Evolutionary conservation across 37 sponge, comb jelly and placozoan species (phyloP), one percentile per base, ranked within the genome.

Genomic region (Geodia barretti): DNA sequence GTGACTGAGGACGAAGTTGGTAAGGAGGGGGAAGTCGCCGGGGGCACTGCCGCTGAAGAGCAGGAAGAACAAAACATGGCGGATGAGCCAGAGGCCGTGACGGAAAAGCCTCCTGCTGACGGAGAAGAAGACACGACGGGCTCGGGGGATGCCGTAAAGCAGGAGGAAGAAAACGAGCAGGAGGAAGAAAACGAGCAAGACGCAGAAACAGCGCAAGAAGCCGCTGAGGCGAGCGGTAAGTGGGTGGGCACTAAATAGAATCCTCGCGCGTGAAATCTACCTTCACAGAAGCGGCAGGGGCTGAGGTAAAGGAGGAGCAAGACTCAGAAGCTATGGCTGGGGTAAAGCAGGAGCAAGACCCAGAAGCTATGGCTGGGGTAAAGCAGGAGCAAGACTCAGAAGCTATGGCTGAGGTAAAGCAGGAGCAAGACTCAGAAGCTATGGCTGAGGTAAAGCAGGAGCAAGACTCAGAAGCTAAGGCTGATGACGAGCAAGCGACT

Each of bases 171-270:
- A 39, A 19, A 60, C 32, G 24, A 60, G 81, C 24, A 68, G 26
- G 25, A 64, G 65, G 41, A 62, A 39, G 66, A 4, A 34, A 40
- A 26, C 20, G 79, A 39, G 39, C 69, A 68, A 17, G 36, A 29
- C 11, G 21, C 32, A 25, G 37, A 39, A 7, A 23, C 26, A 19
- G 54, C 34, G 47, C 47, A 74, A 43, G 74, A 64, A 23, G 20
- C 25, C n/a, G n/a, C n/a, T n/a, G n/a, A n/a, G 65, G 5, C 65
- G 5, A 64, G 74, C n/a, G 58, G 74, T 9, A 73, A 41, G 72
- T 72, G 36, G 62, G 36, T 76, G 78, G 38, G 78, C 65, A 64
- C 41, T 78, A 78, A 78, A 33, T 64, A 34, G 77, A 41, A n/a
- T 64, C 5, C 30, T 70, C 23, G 39, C 11, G 39, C 71, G 23